Percentiles rank a stretch among this genome's conserved stretches.
Evolutionary conservation across 2,888 invertebrate genomes (phyloP).

Genomic region (Sipha maydis): DNA sequence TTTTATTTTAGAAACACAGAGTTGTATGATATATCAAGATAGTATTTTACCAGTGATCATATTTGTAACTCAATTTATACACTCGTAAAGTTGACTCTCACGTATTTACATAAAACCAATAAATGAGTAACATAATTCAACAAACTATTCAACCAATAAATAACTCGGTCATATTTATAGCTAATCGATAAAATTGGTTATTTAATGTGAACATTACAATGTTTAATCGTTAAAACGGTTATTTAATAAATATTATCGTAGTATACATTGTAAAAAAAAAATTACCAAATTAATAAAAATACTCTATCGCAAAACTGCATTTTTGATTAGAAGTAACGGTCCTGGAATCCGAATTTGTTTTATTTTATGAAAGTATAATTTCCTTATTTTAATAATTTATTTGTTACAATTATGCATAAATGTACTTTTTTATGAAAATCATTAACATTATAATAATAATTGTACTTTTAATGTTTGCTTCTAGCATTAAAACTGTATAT

Average conservation of each 20-base stretch:
- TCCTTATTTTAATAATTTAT: too few relatives aligned
- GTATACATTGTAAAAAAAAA: neutral
- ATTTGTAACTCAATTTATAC: neutral
- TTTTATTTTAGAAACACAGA: neutral
- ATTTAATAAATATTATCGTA: neutral
- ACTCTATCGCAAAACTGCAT: too few relatives aligned
- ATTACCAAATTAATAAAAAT: too few relatives aligned
- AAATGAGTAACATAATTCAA: neutral
- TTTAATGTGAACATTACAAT: neutral
- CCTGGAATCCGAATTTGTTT: too few relatives aligned
- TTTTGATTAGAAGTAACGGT: too few relatives aligned
- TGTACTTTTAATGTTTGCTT: too few relatives aligned
- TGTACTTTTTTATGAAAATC: too few relatives aligned
- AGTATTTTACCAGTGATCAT: conserved; percentile 31
- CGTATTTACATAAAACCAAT: neutral
- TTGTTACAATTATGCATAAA: too few relatives aligned
- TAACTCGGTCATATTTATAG: neutral
- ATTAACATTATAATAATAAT: too few relatives aligned
- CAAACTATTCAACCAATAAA: too few relatives aligned
- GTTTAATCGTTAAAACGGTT: neutral
- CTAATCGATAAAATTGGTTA: neutral
- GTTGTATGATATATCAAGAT: neutral
- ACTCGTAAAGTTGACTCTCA: conserved; percentile 3
- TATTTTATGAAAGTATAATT: too few relatives aligned
- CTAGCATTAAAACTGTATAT: too few relatives aligned